Evolutionary conservation across 2,888 invertebrate species (phyloP).

Genomic region (Nomada flava): DNA sequence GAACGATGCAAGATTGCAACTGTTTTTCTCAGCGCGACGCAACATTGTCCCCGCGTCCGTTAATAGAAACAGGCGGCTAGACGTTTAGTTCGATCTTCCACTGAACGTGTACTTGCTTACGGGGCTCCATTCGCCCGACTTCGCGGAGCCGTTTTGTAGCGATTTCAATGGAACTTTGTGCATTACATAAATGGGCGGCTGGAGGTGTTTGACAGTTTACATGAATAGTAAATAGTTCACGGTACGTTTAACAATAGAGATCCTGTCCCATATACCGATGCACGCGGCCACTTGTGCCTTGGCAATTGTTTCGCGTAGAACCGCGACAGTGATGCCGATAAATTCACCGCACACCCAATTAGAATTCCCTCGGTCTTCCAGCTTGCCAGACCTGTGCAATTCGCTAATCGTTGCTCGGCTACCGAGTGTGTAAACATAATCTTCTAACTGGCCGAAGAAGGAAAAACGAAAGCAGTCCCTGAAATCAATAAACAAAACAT

Average conservation of each 20-base stretch:
- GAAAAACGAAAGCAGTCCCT: no score
- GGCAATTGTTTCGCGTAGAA: not conserved
- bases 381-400: no score
- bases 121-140: not conserved
- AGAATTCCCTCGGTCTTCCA: no score
- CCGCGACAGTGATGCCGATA: no score
- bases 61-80: slow-evolving; percentile 1
- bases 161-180: slow-evolving; percentile 4
- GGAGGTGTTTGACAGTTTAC: not conserved
- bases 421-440: no score
- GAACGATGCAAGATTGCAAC: not conserved
- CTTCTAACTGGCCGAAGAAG: no score
- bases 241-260: not conserved
- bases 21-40: not conserved
- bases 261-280: not conserved
- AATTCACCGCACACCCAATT: no score
- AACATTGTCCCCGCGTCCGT: not conserved
- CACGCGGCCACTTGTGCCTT: not conserved
- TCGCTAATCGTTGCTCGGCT: no score
- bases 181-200: not conserved
- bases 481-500: no score
- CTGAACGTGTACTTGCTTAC: not conserved
- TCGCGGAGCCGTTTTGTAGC: slow-evolving; percentile 3
- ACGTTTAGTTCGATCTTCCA: no score
- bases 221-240: slow-evolving; percentile 8